phyloP scores from a whole-genome alignment of 2,888 invertebrate genomes.

The Caenorhabditis sp. region DNA sequence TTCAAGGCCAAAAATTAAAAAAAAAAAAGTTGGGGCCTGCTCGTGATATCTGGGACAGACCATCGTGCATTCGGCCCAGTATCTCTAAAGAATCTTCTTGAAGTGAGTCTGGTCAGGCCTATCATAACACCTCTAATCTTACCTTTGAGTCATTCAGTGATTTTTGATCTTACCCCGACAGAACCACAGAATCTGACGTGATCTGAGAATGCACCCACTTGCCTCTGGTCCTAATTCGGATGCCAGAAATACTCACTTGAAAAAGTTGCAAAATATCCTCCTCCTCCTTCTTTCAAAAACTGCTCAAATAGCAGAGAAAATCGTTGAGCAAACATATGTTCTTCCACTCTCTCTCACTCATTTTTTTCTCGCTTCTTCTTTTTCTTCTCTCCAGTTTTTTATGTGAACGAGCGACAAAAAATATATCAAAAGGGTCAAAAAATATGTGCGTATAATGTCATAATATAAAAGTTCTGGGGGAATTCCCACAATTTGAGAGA shows the following conservation, averaged over 20 bases:
- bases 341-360: not conserved
- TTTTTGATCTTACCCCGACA: too few relatives aligned
- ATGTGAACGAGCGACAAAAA: not conserved
- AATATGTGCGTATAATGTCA: not conserved
- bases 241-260: not conserved
- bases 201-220: too few relatives aligned
- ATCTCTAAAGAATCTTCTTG: too few relatives aligned
- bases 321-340: constrained; percentile 1
- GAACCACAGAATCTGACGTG: too few relatives aligned
- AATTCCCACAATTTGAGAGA: not conserved
- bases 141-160: too few relatives aligned
- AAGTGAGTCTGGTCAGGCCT: too few relatives aligned
- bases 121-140: too few relatives aligned
- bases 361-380: not conserved
- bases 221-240: not conserved
- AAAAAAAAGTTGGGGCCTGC: too few relatives aligned
- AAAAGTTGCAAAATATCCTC: constrained; percentile 1
- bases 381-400: constrained; percentile 3
- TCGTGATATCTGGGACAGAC: too few relatives aligned
- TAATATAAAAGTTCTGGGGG: not conserved
- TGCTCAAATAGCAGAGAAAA: not conserved
- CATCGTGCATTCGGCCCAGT: too few relatives aligned
- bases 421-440: constrained; percentile 1
- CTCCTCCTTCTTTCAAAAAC: not conserved
- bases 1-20: too few relatives aligned